Conservation (phyloP, 2,888 invertebrate species). For the Adelognathus sp. region DNA sequence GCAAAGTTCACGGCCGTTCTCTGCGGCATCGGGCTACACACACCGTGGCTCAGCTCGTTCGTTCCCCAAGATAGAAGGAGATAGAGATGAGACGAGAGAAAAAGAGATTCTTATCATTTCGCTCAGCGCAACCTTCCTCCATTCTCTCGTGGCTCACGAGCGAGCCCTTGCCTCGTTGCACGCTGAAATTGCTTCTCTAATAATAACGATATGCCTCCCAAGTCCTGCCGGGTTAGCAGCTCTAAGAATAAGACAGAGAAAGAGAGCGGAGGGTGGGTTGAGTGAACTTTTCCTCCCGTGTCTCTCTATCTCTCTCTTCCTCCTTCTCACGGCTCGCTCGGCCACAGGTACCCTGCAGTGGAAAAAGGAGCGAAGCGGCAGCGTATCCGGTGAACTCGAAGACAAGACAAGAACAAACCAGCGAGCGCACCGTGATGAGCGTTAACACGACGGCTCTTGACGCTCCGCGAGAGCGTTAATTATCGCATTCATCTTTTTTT, state of each 20-base stretch:
- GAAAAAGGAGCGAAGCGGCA: conserved; percentile 38
- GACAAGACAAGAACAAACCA: conserved; percentile 33
- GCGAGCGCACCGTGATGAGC: not conserved
- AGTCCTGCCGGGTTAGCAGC: conserved; percentile 15
- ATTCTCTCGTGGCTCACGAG: conserved; percentile 10
- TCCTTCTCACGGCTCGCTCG: not conserved
- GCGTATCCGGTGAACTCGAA: conserved; percentile 50
- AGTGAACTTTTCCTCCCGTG: conserved; percentile 45
- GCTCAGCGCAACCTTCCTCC: conserved; percentile 38
- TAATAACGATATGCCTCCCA: conserved; percentile 59
- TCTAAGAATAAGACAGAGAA: not conserved
- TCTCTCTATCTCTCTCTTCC: not conserved
- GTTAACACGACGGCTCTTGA: conserved; percentile 29
- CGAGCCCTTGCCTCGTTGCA: conserved; percentile 63
- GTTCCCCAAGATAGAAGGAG: conserved; percentile 11
- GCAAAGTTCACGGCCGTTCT: conserved; percentile 74
- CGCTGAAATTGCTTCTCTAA: conserved; percentile 65
- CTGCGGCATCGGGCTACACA: conserved; percentile 40
- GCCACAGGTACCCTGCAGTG: not conserved
- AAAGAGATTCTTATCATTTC: conserved; percentile 53
- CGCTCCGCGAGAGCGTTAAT: conserved; percentile 29
- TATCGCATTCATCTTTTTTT: conserved; percentile 41
- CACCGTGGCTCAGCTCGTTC: not conserved
- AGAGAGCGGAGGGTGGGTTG: conserved; percentile 44
- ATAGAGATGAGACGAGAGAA: conserved; percentile 2